A percentile compares a stretch with the other conserved stretches of the same genome.
These are phyloP conservation scores for Agelastica alni DNA, from an alignment of 2,888 invertebrate genomes.

Conservation along the genomic window DNA sequence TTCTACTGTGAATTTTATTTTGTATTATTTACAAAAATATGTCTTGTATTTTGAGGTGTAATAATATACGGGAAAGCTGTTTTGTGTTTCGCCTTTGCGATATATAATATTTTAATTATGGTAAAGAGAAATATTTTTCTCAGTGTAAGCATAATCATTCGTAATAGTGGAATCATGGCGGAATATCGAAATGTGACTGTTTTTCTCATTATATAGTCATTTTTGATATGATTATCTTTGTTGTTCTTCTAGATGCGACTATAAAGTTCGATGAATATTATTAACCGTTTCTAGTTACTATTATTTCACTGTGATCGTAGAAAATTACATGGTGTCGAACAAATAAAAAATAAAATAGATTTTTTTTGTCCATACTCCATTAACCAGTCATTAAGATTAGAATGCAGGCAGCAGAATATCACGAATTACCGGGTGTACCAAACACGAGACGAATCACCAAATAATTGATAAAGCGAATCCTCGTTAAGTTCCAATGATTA, in stretches of 20 bases:
- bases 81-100: no score
- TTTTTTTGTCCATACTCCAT: slow-evolving; percentile 10
- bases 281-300: slow-evolving; percentile 14
- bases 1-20: no score
- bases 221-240: slow-evolving; percentile 16
- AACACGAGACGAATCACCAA: no score
- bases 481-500: no score
- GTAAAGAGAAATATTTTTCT: no score
- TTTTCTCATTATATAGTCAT: slow-evolving; percentile 18
- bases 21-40: no score
- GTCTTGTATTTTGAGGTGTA: no score
- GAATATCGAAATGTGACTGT: slow-evolving; percentile 7
- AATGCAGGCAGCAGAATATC: background rate
- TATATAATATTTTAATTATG: no score
- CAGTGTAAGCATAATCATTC: no score
- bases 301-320: slow-evolving; percentile 19
- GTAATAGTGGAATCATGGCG: slow-evolving; percentile 3
- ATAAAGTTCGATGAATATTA: slow-evolving; percentile 17
- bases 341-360: slow-evolving; percentile 8
- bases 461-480: no score
- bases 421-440: no score
- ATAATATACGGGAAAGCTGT: no score
- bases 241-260: slow-evolving; percentile 3
- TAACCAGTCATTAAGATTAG: slow-evolving; percentile 18
- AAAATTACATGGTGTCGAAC: slow-evolving; percentile 13